phyloP scores from a whole-genome alignment of 2,888 invertebrate genomes.

The Macropis europaea region DNA sequence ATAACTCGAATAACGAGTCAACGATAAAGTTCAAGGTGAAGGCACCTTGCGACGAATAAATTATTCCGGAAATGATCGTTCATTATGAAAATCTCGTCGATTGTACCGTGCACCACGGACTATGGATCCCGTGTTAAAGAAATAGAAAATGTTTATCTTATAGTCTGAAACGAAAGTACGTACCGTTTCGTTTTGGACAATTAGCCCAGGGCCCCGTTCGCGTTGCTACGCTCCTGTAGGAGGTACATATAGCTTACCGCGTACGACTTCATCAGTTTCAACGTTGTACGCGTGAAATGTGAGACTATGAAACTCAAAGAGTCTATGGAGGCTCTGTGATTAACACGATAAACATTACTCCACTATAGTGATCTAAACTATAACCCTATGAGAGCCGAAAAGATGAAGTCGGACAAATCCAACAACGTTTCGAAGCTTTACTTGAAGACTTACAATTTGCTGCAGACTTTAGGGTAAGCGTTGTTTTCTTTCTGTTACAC shows the following conservation, averaged over 20 bases:
- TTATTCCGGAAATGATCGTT: too few relatives aligned
- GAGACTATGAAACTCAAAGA: not conserved
- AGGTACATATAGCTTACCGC: not conserved
- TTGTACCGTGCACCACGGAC: too few relatives aligned
- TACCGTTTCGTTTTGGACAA: too few relatives aligned
- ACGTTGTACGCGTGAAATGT: not conserved
- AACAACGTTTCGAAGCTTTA: constrained; percentile 83
- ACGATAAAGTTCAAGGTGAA: not conserved
- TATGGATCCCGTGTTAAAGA: too few relatives aligned
- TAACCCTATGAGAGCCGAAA: constrained; percentile 28
- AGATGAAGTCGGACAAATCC: constrained; percentile 79
- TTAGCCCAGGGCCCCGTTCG: too few relatives aligned
- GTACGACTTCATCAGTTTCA: not conserved
- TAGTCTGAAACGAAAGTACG: too few relatives aligned
- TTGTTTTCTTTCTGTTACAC: constrained; percentile 4
- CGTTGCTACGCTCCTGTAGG: constrained; percentile 21
- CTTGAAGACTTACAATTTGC: constrained; percentile 86
- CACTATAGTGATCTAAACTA: not conserved
- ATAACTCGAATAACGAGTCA: not conserved
- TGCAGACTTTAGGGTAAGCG: constrained; percentile 88
- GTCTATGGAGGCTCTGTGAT: not conserved
- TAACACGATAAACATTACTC: not conserved
- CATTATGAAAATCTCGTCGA: too few relatives aligned
- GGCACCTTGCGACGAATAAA: not conserved
- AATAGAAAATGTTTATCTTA: too few relatives aligned